A percentile compares a stretch with the other conserved stretches of the same genome.
phyloP scores from a whole-genome alignment of 2,113 vertebrate genomes.

The Bubo scandiacus region DNA sequence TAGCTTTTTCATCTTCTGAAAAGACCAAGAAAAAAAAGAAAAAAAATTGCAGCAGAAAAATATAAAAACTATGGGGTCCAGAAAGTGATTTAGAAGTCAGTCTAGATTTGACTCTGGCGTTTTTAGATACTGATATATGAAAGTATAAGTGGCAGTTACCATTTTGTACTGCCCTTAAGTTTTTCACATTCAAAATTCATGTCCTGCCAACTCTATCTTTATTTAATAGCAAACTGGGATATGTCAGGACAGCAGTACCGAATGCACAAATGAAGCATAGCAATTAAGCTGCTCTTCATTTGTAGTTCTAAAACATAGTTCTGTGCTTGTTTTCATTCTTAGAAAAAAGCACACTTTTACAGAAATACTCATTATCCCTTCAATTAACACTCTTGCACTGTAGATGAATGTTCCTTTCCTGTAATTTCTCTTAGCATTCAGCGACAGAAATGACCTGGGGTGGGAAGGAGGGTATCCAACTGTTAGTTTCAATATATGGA shows the following conservation, averaged over 20 bases:
- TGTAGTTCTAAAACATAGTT: not conserved
- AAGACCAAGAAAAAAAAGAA: not conserved
- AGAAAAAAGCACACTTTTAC: not conserved
- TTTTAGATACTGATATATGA: not conserved
- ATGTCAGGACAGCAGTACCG: not conserved
- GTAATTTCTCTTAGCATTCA: not conserved
- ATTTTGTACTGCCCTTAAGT: not conserved
- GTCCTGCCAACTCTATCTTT: not conserved
- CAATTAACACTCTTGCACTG: not conserved
- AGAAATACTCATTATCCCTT: not conserved
- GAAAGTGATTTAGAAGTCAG: not conserved
- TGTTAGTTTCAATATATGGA: not conserved
- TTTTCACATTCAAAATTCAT: not conserved
- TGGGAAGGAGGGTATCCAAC: not conserved
- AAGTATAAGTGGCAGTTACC: not conserved
- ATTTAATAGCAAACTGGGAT: not conserved
- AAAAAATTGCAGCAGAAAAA: not conserved
- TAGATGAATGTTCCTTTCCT: not conserved
- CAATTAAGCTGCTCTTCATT: not conserved
- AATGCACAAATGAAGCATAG: not conserved
- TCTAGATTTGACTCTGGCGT: not conserved
- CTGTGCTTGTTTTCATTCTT: not conserved
- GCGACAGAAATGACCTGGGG: not conserved
- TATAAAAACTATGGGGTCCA: not conserved
- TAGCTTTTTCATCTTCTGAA: conserved; percentile 90